These are phyloP conservation scores for Toxotes chatareus DNA, from an alignment of 2,113 vertebrate species.

Conservation along the genomic window DNA sequence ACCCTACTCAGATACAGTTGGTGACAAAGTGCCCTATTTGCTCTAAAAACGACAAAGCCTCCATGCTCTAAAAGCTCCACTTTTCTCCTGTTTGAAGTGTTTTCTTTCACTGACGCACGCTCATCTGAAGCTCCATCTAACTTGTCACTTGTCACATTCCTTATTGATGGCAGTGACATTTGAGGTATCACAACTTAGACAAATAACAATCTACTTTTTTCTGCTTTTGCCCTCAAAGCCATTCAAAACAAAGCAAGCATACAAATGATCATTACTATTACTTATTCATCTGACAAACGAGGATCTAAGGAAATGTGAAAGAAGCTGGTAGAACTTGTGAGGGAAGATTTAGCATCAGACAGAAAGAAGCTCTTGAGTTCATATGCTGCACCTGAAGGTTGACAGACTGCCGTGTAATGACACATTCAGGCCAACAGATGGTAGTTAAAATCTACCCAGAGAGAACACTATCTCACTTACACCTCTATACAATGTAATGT, in stretches of 20 bases:
- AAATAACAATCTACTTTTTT: conserved; percentile 19
- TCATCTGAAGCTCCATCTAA: conserved; percentile 56
- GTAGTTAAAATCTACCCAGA: conserved; percentile 74
- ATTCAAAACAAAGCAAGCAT: conserved; percentile 14
- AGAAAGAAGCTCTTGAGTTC: conserved; percentile 23
- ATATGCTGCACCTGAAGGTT: conserved; percentile 49
- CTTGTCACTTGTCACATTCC: conserved; percentile 45
- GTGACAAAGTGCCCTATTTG: conserved; percentile 71
- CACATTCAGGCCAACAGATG: conserved; percentile 80
- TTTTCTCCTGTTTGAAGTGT: conserved; percentile 62
- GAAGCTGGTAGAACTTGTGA: conserved; percentile 7
- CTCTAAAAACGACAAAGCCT: conserved; percentile 65
- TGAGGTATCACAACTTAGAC: conserved; percentile 24
- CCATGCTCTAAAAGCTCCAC: conserved; percentile 60
- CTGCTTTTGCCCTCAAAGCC: conserved; percentile 17
- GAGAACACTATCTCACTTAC: conserved; percentile 3
- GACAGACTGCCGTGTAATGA: conserved; percentile 72
- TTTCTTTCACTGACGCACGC: conserved; percentile 52
- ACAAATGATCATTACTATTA: background rate
- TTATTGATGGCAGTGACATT: conserved; percentile 53
- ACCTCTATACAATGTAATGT: conserved; percentile 3
- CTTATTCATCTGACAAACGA: conserved; percentile 18
- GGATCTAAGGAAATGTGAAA: conserved; percentile 24
- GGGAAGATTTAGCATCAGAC: conserved; percentile 27
- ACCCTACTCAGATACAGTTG: conserved; percentile 30